Percentiles rank a stretch among this genome's conserved stretches.
Evolutionary conservation across 2,113 vertebrate species (phyloP).

Genomic region (Sclerurus mexicanus): DNA sequence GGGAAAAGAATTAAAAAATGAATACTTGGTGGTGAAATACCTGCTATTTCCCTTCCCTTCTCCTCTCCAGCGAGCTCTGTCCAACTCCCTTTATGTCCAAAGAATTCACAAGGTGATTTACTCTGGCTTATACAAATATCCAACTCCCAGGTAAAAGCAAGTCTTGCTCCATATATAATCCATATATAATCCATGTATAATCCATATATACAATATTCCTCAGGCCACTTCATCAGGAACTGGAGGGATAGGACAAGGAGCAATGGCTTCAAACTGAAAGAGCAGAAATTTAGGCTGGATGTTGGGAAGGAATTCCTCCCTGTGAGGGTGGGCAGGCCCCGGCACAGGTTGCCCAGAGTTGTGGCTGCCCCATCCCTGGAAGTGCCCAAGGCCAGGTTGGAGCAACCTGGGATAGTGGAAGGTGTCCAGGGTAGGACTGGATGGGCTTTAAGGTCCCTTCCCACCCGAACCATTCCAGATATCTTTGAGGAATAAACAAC

Average conservation of each 20-base stretch:
- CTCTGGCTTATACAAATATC: background rate
- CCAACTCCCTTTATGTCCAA: accelerated
- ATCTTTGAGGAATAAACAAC: too few relatives aligned
- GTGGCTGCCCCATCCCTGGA: background rate
- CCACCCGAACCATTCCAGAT: background rate
- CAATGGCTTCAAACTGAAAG: accelerated
- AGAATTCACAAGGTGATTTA: background rate
- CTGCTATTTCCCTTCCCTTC: background rate
- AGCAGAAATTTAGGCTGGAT: background rate
- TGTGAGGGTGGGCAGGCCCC: background rate
- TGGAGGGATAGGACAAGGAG: background rate
- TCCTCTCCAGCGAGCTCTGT: background rate
- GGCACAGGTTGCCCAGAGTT: background rate
- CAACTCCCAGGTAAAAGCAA: accelerated
- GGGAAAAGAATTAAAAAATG: background rate
- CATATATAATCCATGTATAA: accelerated
- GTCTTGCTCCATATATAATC: accelerated
- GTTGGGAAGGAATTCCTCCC: background rate
- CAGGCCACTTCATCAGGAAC: background rate
- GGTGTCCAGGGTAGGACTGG: background rate
- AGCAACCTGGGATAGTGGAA: accelerated
- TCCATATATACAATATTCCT: background rate
- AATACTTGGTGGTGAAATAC: accelerated
- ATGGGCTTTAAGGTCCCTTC: background rate
- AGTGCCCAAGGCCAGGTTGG: accelerated